These are phyloP conservation scores for Tipula lateralis DNA, from an alignment of 2,888 invertebrate genomes.

Conservation along the genomic window DNA sequence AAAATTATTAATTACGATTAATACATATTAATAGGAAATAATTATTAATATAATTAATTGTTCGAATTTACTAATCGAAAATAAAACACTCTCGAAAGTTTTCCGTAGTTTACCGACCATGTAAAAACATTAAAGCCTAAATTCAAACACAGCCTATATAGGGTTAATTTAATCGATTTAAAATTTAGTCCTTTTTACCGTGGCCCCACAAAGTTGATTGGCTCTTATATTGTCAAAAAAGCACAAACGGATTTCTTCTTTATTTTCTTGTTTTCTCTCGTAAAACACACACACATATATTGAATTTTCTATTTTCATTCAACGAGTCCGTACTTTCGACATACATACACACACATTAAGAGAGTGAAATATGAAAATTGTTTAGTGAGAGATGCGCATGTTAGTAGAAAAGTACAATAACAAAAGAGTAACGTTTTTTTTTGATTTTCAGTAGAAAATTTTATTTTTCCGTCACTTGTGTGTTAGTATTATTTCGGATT, in stretches of 20 bases:
- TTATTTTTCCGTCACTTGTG: not conserved
- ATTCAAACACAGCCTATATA: too few relatives aligned
- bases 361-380: not conserved
- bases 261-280: not conserved
- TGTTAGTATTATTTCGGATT: constrained; percentile 28
- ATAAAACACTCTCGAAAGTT: too few relatives aligned
- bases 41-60: too few relatives aligned
- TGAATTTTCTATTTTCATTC: not conserved
- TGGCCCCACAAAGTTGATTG: not conserved
- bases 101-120: too few relatives aligned
- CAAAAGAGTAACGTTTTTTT: not conserved
- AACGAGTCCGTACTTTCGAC: not conserved
- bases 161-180: not conserved
- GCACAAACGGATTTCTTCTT: not conserved
- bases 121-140: too few relatives aligned
- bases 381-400: not conserved
- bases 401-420: not conserved
- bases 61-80: too few relatives aligned
- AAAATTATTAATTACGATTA: too few relatives aligned
- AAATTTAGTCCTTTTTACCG: not conserved
- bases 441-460: not conserved
- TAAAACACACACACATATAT: not conserved
- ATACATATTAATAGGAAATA: too few relatives aligned
- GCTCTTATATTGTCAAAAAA: not conserved
- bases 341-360: not conserved